Conservation (phyloP, 2,797 vertebrate genomes). For the Enteromius unitaeniatus region DNA sequence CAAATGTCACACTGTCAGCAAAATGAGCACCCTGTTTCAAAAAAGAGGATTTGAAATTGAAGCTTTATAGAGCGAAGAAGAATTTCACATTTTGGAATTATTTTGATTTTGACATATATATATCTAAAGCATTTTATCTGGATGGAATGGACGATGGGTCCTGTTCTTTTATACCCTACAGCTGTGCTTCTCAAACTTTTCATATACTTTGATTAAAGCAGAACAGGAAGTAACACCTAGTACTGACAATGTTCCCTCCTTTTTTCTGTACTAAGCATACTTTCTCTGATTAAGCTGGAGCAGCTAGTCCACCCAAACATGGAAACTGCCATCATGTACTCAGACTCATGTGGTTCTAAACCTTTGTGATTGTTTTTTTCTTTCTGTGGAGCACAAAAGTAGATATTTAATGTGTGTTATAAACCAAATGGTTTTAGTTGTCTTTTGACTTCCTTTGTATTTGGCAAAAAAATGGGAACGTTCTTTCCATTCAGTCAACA, state of each 20-base stretch:
- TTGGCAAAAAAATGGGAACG: neutral
- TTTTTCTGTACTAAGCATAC: neutral
- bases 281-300: neutral
- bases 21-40: constrained; percentile 25
- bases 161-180: neutral
- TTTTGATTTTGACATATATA: constrained; percentile 42
- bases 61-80: constrained; percentile 34
- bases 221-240: neutral
- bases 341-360: neutral
- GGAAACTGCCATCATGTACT: neutral
- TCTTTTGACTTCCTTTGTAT: neutral
- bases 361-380: neutral
- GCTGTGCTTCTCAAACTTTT: neutral
- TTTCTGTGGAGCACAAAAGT: neutral
- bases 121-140: constrained; percentile 36
- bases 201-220: neutral
- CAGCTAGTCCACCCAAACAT: neutral
- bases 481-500: neutral
- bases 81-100: constrained; percentile 37
- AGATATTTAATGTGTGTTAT: neutral
- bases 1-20: constrained; percentile 77
- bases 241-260: neutral
- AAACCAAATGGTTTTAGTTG: neutral
- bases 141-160: neutral
- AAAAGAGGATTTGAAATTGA: constrained; percentile 41